These are phyloP conservation scores for Neodon shergylaensis DNA, from an alignment of 2,113 vertebrate genomes.

Conservation along the genomic window DNA sequence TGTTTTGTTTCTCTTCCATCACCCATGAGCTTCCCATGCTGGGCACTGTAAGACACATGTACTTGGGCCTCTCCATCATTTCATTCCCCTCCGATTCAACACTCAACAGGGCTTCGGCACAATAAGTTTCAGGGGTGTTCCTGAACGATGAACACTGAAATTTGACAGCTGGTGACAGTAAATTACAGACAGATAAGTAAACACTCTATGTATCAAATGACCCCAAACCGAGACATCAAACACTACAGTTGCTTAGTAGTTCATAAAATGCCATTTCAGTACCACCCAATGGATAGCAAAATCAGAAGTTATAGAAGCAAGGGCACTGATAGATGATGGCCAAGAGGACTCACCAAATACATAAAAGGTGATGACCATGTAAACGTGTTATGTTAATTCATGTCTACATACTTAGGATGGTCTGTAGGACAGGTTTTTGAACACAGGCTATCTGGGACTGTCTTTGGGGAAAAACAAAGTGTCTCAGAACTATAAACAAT, in stretches of 20 bases:
- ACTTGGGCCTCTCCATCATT: neutral
- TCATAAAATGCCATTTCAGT: neutral
- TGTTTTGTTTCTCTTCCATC: neutral
- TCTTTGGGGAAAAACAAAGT: neutral
- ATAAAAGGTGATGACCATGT: neutral
- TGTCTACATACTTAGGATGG: neutral
- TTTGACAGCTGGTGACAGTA: neutral
- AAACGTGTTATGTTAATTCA: neutral
- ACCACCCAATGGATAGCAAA: neutral
- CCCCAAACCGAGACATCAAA: neutral
- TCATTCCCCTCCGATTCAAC: neutral
- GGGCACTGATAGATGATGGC: neutral
- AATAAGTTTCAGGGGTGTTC: neutral
- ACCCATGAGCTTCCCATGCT: neutral
- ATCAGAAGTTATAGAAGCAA: neutral
- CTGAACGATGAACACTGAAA: neutral
- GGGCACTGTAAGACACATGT: rapidly evolving
- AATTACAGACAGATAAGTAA: neutral
- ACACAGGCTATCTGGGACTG: neutral
- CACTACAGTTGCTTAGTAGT: neutral
- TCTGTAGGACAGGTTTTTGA: neutral
- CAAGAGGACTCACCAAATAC: neutral
- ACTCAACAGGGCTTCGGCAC: neutral
- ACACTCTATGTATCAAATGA: neutral
- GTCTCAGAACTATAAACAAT: neutral